These are phyloP conservation scores for Leptinotarsa undecemlineata DNA, from an alignment of 1,140 invertebrate genomes.

Conservation along the genomic window DNA sequence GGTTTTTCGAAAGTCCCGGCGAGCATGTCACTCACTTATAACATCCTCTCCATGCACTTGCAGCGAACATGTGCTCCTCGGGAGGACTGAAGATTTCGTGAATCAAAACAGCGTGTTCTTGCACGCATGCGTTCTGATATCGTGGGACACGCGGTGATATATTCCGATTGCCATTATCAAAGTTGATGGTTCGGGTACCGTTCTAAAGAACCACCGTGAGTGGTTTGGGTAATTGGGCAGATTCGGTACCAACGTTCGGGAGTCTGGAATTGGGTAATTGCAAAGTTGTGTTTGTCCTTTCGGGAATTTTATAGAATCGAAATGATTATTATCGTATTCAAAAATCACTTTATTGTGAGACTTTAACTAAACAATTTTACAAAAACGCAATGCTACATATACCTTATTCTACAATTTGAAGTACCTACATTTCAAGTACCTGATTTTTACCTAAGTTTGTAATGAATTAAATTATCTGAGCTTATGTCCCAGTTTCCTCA, in stretches of 20 bases:
- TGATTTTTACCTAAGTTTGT: too few species aligned
- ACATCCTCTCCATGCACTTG: conserved; percentile 17
- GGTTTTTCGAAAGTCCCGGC: background rate
- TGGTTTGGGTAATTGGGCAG: background rate
- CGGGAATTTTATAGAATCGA: too few species aligned
- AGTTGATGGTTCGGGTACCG: background rate
- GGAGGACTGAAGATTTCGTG: conserved; percentile 36
- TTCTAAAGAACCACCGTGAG: background rate
- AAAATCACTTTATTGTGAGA: too few species aligned
- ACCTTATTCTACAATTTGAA: too few species aligned
- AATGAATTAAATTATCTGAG: too few species aligned
- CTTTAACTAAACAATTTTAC: too few species aligned
- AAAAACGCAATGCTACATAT: too few species aligned
- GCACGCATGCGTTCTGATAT: conserved; percentile 43
- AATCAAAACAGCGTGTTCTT: conserved; percentile 47
- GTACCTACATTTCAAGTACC: too few species aligned
- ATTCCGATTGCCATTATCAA: background rate
- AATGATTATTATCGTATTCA: too few species aligned
- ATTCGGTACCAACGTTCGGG: background rate
- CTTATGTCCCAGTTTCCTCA: too few species aligned
- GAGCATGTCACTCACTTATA: conserved; percentile 9
- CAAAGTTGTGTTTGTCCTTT: background rate
- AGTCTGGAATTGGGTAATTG: background rate
- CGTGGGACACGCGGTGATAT: conserved; percentile 32
- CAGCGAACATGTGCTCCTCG: conserved; percentile 9